Base-by-base conservation (phyloP, 2,113 vertebrate genomes). In the Pleuronectes platessa region DNA sequence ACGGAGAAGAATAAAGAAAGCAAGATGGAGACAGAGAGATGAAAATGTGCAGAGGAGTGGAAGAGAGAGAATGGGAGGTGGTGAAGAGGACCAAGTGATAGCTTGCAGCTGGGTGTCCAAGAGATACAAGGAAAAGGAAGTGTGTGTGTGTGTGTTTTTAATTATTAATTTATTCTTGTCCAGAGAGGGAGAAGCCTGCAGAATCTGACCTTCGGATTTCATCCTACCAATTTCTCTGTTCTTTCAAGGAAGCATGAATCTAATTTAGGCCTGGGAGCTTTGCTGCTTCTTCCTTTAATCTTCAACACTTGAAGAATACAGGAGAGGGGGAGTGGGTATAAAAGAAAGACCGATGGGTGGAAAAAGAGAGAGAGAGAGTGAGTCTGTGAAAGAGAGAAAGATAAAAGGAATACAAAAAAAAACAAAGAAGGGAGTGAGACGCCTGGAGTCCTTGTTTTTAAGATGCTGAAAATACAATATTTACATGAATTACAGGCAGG, bases 241-340 rank as follows among this genome's bases (percentile, higher is more conserved):
- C 86, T 92, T 86, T 93, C 83, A 92, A 91, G 87, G 86, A 92
- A 91, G 92, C 84, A 86, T 86, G 89, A 92, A 90, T 93, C 86
- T 92, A 93, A 94, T 94, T 94, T 91, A 83, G 86, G 87, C 81
- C 78, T 73, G 56, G 83, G 61, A 91, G 92, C 91, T 88, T 88
- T 86, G 37, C 78, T 45, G 83, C 61, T 61, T 76, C 67, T 84
- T 86, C 76, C 85, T 95, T 93, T 92, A 92, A 94, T 94, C 90
- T 93, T 71, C 73, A 74, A 63, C 83, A 84, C 80, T 91, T 79
- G 79, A 87, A 68, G 79, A 92, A 89, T 90, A 90, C 85, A 88
- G 54, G 65, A 74, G 84, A 88, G 83, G 75, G 64, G 31, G 67
- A 20, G 61, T 59, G 60, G 55, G 27, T 67, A 35, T 27, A 42